Evolutionary conservation across 2,888 invertebrate species (phyloP), one percentile per base, ranked within the genome.

Genomic region (Dolichopus griseipennis): DNA sequence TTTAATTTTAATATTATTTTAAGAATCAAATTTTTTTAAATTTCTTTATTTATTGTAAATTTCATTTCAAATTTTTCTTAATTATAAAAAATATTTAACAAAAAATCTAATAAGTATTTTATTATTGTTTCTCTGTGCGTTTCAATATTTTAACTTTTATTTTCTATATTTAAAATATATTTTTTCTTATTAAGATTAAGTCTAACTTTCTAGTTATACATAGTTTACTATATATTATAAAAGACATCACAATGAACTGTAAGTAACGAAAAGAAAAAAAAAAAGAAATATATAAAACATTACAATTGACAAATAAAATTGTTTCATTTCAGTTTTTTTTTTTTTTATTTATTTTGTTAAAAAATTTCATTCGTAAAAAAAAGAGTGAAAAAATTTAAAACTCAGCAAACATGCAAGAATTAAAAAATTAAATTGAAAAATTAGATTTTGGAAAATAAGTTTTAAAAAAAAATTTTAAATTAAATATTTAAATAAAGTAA

Each of bases 101-200:
- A 63, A 66, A 67, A 68, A 68, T 66, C 68, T 69, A 71, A 71
- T 68, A 27, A 27, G 27, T 27, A 27, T 27, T 27, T 27, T 27
- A 27, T 27, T 27, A 27, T 15, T 64, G 69, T 70, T 68, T 68
- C 68, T 68, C 67, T 68, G 66, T 71, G 71, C 72, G 71, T 73
- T 75, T 73, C 71, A 8, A 62, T 22, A 62, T 12, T 10, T 10
- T 22, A 15, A 15, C 22, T 2, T 62, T 62, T 62, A 12, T 22
- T 10, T 62, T 20, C 21, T 61, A 62, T 61, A n/a, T 61, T 61
- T 61, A 21, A n/a, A 21, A 61, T 61, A 21, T 21, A 21, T 61
- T 15, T 15, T 63, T 63, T 63, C 4, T 63, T 9, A n/a, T 22
- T 27, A 21, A 62, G 6, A 27, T 63, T 15, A 63, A 18, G 52